A percentile compares a stretch with the other conserved stretches of the same genome.
Conservation (phyloP, 2,797 vertebrate species). For the Danio kyathit region DNA sequence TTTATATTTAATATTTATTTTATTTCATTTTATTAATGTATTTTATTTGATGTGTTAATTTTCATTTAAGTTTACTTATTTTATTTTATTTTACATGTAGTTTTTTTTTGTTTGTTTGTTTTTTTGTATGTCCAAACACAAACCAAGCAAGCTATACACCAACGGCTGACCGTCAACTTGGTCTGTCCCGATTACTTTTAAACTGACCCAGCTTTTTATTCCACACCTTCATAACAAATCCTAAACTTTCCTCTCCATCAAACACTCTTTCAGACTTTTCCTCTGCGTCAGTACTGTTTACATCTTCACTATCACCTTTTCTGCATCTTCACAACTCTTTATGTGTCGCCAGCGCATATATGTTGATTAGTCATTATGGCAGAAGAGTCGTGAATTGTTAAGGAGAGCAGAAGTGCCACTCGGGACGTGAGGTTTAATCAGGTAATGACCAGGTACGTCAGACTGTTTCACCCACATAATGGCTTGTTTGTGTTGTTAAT, state of each 20-base stretch:
- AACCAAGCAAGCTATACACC: too few relatives aligned
- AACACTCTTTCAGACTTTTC: not conserved
- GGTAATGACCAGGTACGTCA: slow-evolving; percentile 40
- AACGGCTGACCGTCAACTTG: too few relatives aligned
- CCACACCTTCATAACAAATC: not conserved
- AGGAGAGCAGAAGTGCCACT: slow-evolving; percentile 8
- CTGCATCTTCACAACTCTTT: not conserved
- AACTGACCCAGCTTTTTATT: not conserved
- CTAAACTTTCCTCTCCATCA: not conserved
- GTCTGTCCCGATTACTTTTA: not conserved
- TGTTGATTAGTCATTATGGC: slow-evolving; percentile 6
- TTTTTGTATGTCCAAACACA: too few relatives aligned
- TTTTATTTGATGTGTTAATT: too few relatives aligned
- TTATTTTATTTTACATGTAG: too few relatives aligned
- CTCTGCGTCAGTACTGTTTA: not conserved
- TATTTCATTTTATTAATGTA: too few relatives aligned
- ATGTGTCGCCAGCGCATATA: not conserved
- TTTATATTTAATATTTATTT: too few relatives aligned
- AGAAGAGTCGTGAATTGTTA: slow-evolving; percentile 8
- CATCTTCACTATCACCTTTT: not conserved
- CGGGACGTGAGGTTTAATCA: slow-evolving; percentile 37
- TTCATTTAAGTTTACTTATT: too few relatives aligned
- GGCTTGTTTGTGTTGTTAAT: slow-evolving; percentile 36
- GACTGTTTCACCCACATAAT: slow-evolving; percentile 44
- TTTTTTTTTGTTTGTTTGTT: too few relatives aligned